Evolutionary conservation across 2,797 vertebrate species (phyloP).

Genomic region (Lemur catta): DNA sequence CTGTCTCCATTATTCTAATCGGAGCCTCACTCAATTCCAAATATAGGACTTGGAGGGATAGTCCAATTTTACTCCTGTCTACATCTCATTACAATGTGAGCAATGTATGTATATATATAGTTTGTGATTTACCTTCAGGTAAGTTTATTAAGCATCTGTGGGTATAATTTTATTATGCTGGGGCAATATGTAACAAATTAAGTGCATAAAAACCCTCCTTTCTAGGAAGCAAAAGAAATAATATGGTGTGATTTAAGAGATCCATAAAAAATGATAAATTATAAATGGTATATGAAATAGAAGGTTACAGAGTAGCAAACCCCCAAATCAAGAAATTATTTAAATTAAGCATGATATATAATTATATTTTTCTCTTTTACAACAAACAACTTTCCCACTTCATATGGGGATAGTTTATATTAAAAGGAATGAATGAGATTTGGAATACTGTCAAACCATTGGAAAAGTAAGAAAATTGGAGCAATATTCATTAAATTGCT

Average conservation of each 20-base stretch:
- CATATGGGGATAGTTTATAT: not conserved
- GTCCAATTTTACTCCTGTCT: not conserved
- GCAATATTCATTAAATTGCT: not conserved
- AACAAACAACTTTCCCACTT: not conserved
- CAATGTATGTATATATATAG: not conserved
- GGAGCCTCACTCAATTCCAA: not conserved
- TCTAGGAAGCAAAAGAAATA: not conserved
- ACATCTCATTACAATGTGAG: not conserved
- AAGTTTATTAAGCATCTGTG: not conserved
- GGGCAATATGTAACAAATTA: not conserved
- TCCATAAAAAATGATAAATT: not conserved
- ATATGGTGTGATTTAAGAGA: not conserved
- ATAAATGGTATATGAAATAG: not conserved
- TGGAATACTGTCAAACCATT: not conserved
- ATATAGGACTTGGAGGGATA: not conserved
- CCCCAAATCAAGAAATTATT: not conserved
- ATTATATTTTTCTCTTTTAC: not conserved
- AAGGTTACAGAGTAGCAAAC: not conserved
- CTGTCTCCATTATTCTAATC: not conserved
- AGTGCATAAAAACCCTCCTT: not conserved
- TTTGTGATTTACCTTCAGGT: conserved; percentile 14
- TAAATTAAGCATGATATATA: not conserved
- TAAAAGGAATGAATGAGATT: not conserved
- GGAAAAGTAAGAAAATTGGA: conserved; percentile 36
- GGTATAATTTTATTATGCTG: not conserved